phyloP scores from a whole-genome alignment of 1,140 invertebrate genomes.

The Charaxes varanes region DNA sequence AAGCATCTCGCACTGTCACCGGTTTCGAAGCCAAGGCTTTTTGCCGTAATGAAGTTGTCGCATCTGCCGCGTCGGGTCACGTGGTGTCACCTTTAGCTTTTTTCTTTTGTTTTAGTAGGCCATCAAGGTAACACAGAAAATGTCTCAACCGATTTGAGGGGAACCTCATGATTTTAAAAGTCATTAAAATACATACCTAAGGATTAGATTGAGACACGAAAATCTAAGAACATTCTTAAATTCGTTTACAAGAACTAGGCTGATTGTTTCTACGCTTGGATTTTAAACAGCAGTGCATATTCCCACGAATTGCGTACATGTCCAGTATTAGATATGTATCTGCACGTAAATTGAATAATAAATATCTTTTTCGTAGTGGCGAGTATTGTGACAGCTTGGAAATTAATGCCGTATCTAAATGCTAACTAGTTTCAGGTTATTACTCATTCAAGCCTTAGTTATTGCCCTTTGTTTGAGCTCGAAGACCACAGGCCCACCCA shows the following conservation, averaged over 20 bases:
- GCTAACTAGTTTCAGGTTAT: slow-evolving; percentile 28
- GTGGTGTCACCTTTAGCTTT: slow-evolving; percentile 51
- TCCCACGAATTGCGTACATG: slow-evolving; percentile 18
- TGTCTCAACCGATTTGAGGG: too few species aligned
- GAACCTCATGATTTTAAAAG: too few species aligned
- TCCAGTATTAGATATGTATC: slow-evolving; percentile 23
- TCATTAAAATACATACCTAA: too few species aligned
- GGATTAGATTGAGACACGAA: too few species aligned
- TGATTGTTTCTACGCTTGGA: slow-evolving; percentile 1
- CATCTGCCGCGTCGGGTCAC: slow-evolving; percentile 56
- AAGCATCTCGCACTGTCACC: too few species aligned
- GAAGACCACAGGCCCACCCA: slow-evolving; percentile 11
- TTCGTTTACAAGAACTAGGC: too few species aligned
- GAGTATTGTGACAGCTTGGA: slow-evolving; percentile 24
- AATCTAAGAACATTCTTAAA: too few species aligned
- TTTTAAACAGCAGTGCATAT: not conserved
- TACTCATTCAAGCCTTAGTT: slow-evolving; percentile 26
- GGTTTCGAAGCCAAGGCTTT: too few species aligned
- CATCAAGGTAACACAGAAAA: too few species aligned
- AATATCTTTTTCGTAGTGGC: slow-evolving; percentile 27
- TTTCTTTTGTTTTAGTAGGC: slow-evolving; percentile 43
- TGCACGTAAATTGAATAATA: slow-evolving; percentile 28
- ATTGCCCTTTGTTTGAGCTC: slow-evolving; percentile 21
- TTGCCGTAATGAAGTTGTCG: slow-evolving; percentile 61
- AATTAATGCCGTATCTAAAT: slow-evolving; percentile 31